A percentile compares a stretch with the other conserved stretches of the same genome.
Evolutionary conservation across 2,797 vertebrate genomes (phyloP).

Genomic region (Bovichtus variegatus): DNA sequence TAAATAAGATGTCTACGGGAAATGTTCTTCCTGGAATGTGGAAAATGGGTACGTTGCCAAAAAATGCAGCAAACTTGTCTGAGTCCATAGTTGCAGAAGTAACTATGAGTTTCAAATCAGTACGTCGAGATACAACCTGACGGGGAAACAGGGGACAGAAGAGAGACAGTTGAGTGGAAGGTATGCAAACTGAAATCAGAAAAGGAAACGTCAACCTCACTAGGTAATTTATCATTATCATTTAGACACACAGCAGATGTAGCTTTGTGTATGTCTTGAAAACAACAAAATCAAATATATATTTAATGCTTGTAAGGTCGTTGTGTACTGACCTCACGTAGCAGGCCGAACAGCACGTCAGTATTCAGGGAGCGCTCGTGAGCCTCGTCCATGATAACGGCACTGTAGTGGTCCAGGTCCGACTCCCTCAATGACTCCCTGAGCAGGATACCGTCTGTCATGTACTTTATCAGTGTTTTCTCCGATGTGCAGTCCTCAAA

Average conservation of each 20-base stretch:
- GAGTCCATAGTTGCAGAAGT: constrained; percentile 99
- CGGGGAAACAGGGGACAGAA: constrained; percentile 17
- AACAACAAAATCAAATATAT: neutral
- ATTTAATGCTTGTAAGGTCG: neutral
- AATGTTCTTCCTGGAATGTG: constrained; percentile 98
- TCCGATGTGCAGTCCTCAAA: constrained; percentile 99
- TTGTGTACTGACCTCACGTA: constrained; percentile 90
- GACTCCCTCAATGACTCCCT: constrained; percentile 97
- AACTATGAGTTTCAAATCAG: constrained; percentile 97
- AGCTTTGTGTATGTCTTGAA: neutral
- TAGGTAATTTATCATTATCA: neutral
- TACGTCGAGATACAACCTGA: constrained; percentile 96
- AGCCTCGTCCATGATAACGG: constrained; percentile 99
- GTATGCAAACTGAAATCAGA: constrained; percentile 1
- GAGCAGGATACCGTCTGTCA: constrained; percentile 98
- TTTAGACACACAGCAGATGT: neutral
- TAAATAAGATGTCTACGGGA: constrained; percentile 97
- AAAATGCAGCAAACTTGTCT: constrained; percentile 97
- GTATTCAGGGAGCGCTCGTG: constrained; percentile 98
- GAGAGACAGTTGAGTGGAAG: neutral
- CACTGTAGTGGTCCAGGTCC: constrained; percentile 97
- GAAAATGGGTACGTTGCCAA: constrained; percentile 98
- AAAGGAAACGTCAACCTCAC: neutral
- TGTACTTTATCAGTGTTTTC: constrained; percentile 97
- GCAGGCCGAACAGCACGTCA: constrained; percentile 95